Conservation (phyloP, 2,888 invertebrate genomes). For the Drosophila colorata region DNA sequence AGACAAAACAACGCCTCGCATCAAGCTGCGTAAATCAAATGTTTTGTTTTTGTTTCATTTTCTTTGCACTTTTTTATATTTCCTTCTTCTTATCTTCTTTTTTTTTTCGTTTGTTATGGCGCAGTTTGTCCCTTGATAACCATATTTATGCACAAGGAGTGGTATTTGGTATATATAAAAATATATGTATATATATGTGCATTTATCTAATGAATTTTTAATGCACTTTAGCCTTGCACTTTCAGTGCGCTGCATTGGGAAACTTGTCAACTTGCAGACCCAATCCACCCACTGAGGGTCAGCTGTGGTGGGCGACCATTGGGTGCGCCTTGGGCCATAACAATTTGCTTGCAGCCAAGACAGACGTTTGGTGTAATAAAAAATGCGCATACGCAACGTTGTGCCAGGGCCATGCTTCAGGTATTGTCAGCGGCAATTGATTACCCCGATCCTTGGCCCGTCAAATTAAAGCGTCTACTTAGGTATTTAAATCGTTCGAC, state of each 20-base stretch:
- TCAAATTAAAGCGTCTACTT: conserved; percentile 21
- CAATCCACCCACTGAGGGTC: conserved; percentile 31
- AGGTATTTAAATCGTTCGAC: not conserved
- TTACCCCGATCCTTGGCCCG: conserved; percentile 23
- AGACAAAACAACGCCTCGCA: conserved; percentile 37
- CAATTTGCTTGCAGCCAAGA: conserved; percentile 26
- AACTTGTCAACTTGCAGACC: conserved; percentile 34
- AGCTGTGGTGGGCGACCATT: conserved; percentile 12
- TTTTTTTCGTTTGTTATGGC: conserved; percentile 10
- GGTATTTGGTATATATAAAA: conserved; percentile 17
- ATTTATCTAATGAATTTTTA: conserved; percentile 72
- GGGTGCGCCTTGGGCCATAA: conserved; percentile 38
- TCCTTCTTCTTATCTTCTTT: conserved; percentile 20
- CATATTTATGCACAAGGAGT: conserved; percentile 24
- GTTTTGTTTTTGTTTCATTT: conserved; percentile 30
- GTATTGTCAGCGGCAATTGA: conserved; percentile 29
- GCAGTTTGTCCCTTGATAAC: conserved; percentile 10
- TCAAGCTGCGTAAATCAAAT: conserved; percentile 68
- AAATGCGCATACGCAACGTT: conserved; percentile 41
- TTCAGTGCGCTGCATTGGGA: conserved; percentile 30
- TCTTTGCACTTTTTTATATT: conserved; percentile 12
- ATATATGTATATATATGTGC: conserved; percentile 30
- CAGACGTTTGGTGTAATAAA: conserved; percentile 8
- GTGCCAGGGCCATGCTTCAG: conserved; percentile 35
- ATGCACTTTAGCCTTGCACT: conserved; percentile 71